These are phyloP conservation scores for Siniperca obscura DNA, from an alignment of 2,797 vertebrate genomes.

Conservation along the genomic window DNA sequence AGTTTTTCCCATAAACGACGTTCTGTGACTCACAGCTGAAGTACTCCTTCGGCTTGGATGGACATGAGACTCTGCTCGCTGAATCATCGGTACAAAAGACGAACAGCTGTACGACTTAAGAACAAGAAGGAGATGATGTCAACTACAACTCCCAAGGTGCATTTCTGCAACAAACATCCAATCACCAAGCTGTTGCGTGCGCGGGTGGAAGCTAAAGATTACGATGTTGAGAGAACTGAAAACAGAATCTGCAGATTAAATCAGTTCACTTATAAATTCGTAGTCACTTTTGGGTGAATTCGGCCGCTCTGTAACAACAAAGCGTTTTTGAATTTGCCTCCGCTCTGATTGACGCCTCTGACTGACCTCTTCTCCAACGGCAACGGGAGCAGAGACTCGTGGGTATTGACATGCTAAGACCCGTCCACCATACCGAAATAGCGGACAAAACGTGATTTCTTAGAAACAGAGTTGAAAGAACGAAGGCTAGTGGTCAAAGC, in stretches of 20 bases:
- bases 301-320: too few species aligned
- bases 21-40: not conserved
- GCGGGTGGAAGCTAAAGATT: not conserved
- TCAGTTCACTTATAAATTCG: too few species aligned
- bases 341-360: not conserved
- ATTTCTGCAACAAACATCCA: not conserved
- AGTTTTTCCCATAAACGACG: not conserved
- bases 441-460: not conserved
- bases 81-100: not conserved
- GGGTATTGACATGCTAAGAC: not conserved
- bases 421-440: not conserved
- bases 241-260: too few species aligned
- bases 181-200: not conserved
- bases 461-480: not conserved
- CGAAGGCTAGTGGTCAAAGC: too few species aligned
- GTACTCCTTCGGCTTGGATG: not conserved
- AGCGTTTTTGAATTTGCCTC: not conserved
- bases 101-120: not conserved
- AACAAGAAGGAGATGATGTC: not conserved
- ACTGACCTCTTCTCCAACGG: constrained; percentile 2
- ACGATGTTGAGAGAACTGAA: not conserved
- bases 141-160: not conserved
- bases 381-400: constrained; percentile 6
- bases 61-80: not conserved
- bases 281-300: not conserved